Base-by-base conservation (phyloP, 2,113 vertebrate species). In the Tretioscincus oriximinensis region DNA sequence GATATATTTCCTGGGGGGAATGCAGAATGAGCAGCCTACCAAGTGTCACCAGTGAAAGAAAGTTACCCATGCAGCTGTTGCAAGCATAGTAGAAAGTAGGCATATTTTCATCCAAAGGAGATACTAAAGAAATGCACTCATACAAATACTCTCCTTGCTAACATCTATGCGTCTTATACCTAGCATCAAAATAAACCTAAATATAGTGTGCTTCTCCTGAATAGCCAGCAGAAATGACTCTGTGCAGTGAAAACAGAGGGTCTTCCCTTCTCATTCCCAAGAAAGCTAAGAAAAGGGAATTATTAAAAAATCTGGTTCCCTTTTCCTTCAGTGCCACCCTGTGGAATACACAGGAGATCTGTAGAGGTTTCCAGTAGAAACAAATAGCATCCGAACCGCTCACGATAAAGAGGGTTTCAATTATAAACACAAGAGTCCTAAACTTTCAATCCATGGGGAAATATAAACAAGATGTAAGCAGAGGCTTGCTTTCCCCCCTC, bases 221-320 rank as follows among this genome's bases (percentile, higher is more conserved):
- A 22, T 24, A 28, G 35, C 4, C 21, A 29, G 4, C 7, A 47
- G 3, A 41, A 65, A 66, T 11, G 9, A n/a, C 31, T 7, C 22
- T 64, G 12, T 31, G 47, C 2, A 45, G 31, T 9, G 54, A 28
- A 22, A 20, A n/a, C 26, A n/a, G 26, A 24, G 54, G 10, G 18
- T 58, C 18, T 67, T 6, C 86, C 77, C 54, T n/a, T 7, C 85
- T 69, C 67, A 71, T 11, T 81, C 61, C n/a, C 81, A 51, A 83
- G 24, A 2, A 76, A 86, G 49, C 18, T 26, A 65, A 87, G 81
- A n/a, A 49, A n/a, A 76, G 80, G 84, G 70, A 73, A 80, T 65
- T 6, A 0, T 6, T 81, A 73, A 88, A 66, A 21, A 29, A 4
- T 22, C 20, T 45, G 77, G 72, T 29, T 75, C 74, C 29, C 51